Percentiles rank a stretch among this genome's conserved stretches.
Conservation (phyloP, 2,888 invertebrate genomes). For the Phortica magna region DNA sequence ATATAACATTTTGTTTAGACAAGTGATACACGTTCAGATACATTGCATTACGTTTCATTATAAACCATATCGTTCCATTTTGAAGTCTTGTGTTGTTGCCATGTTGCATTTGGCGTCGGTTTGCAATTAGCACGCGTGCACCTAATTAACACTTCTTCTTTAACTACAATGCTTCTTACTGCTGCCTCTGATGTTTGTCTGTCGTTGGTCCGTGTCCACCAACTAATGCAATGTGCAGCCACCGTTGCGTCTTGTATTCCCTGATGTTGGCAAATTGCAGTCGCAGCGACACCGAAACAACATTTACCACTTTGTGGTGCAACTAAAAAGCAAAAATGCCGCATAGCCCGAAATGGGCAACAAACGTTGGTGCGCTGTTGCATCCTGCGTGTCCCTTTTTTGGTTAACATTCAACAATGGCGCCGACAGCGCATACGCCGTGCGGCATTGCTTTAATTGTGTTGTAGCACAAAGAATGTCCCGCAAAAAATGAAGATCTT, state of each 20-base stretch:
- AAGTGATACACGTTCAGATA: too few species aligned
- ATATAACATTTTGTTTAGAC: too few species aligned
- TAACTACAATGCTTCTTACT: not conserved
- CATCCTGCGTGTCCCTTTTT: conserved; percentile 36
- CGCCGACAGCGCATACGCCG: conserved; percentile 6
- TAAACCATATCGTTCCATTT: too few species aligned
- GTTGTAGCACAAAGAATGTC: conserved; percentile 65
- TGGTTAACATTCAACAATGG: not conserved
- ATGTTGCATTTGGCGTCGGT: not conserved
- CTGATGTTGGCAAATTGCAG: conserved; percentile 55
- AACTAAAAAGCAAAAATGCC: conserved; percentile 63
- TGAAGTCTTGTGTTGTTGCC: too few species aligned
- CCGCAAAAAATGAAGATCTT: conserved; percentile 61
- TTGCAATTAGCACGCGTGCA: conserved; percentile 17
- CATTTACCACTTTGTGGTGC: not conserved
- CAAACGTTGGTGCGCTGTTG: conserved; percentile 20
- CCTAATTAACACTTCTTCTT: conserved; percentile 25
- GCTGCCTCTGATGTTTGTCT: not conserved
- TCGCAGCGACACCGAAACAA: conserved; percentile 41
- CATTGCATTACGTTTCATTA: too few species aligned
- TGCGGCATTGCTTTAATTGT: conserved; percentile 69
- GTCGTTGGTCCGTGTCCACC: not conserved
- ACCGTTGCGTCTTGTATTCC: conserved; percentile 33
- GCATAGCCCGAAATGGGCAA: conserved; percentile 44
- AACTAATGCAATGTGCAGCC: not conserved